Evolutionary conservation across 1,140 invertebrate species (phyloP).

Genomic region (Drosophila arizonae): DNA sequence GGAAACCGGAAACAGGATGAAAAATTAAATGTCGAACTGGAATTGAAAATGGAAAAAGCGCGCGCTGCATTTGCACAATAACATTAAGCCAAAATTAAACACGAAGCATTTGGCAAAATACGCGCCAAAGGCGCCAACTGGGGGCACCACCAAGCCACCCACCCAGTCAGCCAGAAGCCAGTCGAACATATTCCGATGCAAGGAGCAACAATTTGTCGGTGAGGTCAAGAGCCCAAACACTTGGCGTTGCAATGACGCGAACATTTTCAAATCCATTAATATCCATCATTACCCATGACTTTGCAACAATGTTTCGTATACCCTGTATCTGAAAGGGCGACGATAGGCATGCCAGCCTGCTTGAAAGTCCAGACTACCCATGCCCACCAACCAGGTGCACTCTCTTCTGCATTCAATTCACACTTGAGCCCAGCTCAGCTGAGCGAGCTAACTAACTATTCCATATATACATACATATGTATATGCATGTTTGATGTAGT

Average conservation of each 20-base stretch:
- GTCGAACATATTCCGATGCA: neutral
- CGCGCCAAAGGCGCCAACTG: conserved; percentile 5
- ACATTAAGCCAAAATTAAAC: conserved; percentile 57
- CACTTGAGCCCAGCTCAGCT: too few species aligned
- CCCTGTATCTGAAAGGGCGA: neutral
- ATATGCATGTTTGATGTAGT: too few species aligned
- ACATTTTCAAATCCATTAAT: conserved; percentile 76
- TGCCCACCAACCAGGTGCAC: too few species aligned
- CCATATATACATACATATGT: too few species aligned
- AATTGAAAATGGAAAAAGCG: conserved; percentile 19
- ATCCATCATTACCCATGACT: conserved; percentile 75
- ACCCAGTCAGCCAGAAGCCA: neutral
- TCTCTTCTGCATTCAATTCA: too few species aligned
- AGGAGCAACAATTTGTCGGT: conserved; percentile 57
- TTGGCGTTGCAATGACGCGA: conserved; percentile 57
- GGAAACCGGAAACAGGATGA: conserved; percentile 22
- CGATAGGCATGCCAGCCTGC: neutral
- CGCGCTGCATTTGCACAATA: conserved; percentile 36
- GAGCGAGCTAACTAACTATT: too few species aligned
- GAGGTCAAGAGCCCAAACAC: conserved; percentile 22
- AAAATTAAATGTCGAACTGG: conserved; percentile 26
- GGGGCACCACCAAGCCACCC: neutral
- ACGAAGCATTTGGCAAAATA: conserved; percentile 33
- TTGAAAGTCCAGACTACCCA: too few species aligned
- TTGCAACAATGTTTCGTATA: conserved; percentile 61